Evolutionary conservation across 2,797 vertebrate species (phyloP).

Genomic region (Mormyrops attenuatus): DNA sequence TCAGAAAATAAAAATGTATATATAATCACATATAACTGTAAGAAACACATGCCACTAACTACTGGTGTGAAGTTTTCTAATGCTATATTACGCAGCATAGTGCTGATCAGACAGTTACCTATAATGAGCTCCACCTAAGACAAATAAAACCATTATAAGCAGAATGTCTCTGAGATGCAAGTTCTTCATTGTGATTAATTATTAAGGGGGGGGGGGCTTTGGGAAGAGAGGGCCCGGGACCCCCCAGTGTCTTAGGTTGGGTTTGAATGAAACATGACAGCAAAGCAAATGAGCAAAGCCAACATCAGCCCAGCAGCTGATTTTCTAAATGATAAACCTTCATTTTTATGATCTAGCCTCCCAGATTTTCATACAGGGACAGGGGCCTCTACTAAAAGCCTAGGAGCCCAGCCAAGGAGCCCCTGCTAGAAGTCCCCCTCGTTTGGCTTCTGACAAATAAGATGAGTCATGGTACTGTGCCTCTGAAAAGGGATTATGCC

Average conservation of each 20-base stretch:
- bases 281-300: neutral
- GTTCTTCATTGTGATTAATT: neutral
- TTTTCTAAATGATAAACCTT: neutral
- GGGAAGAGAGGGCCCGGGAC: neutral
- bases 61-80: neutral
- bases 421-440: neutral
- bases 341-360: neutral
- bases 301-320: neutral
- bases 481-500: neutral
- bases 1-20: neutral
- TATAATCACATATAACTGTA: neutral
- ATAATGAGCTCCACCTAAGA: neutral
- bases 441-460: neutral
- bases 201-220: neutral
- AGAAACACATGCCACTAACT: neutral
- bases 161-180: neutral
- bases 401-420: neutral
- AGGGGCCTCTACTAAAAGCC: neutral
- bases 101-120: neutral
- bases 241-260: neutral
- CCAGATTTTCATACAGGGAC: neutral
- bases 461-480: neutral
- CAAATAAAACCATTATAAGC: neutral
- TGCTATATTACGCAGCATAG: neutral
- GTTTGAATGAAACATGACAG: neutral